phyloP scores from a whole-genome alignment of 2,888 invertebrate species.

The Sinopyrophorus schimmeli region DNA sequence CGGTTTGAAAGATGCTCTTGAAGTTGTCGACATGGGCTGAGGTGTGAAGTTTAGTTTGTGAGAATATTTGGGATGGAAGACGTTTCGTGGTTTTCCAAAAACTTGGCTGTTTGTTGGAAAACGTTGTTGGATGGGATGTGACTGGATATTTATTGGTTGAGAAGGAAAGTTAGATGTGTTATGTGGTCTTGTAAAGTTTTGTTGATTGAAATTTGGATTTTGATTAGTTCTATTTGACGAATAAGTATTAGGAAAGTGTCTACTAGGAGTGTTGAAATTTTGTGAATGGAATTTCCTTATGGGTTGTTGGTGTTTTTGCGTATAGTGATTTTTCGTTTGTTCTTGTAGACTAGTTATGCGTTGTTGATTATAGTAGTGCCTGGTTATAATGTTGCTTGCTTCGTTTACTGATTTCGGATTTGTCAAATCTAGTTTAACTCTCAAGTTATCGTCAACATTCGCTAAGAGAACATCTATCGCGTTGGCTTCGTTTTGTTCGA shows the following conservation, averaged over 20 bases:
- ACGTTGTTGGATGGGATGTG: not conserved
- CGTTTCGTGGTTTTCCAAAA: constrained; percentile 5
- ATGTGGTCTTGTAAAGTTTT: not conserved
- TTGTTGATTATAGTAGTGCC: constrained; percentile 8
- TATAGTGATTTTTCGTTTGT: too few species aligned
- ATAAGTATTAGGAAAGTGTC: too few species aligned
- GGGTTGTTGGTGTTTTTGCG: too few species aligned
- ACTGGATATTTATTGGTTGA: constrained; percentile 12
- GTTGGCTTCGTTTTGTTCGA: constrained; percentile 9
- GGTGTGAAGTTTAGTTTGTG: not conserved
- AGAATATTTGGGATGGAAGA: constrained; percentile 1
- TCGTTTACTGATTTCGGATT: not conserved
- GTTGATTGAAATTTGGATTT: too few species aligned
- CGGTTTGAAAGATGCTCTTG: not conserved
- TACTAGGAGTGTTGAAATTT: too few species aligned
- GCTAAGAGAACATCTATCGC: constrained; percentile 4
- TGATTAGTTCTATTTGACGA: too few species aligned
- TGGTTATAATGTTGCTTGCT: constrained; percentile 7
- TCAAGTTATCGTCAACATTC: constrained; percentile 2
- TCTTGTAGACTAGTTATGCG: constrained; percentile 5
- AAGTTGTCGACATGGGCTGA: not conserved
- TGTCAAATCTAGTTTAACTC: constrained; percentile 1
- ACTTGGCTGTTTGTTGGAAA: constrained; percentile 12
- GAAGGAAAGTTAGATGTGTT: not conserved
- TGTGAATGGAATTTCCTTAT: too few species aligned